phyloP scores from a whole-genome alignment of 2,888 invertebrate species.

The Phlogophora meticulosa region DNA sequence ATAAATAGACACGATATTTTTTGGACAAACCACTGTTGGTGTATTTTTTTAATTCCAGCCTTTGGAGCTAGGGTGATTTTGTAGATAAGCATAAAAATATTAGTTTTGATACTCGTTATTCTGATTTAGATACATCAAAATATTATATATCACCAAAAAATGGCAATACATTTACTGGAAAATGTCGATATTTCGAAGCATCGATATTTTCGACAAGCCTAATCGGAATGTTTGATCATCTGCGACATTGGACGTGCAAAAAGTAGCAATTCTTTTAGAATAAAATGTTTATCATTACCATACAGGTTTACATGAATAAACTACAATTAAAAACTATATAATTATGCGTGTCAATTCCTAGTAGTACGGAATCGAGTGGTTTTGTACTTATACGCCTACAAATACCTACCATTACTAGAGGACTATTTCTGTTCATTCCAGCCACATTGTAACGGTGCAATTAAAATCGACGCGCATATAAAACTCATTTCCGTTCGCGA shows the following conservation, averaged over 20 bases:
- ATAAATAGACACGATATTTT: too few species aligned
- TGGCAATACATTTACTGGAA: too few species aligned
- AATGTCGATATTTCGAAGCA: too few species aligned
- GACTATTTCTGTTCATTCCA: conserved; percentile 28
- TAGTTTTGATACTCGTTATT: too few species aligned
- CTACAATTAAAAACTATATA: conserved; percentile 50
- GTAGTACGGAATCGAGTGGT: conserved; percentile 15
- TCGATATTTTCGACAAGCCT: too few species aligned
- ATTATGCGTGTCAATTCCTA: conserved; percentile 17
- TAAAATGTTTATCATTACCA: conserved; percentile 38
- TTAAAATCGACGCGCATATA: conserved; percentile 46
- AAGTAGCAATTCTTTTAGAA: conserved; percentile 18
- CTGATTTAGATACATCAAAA: too few species aligned
- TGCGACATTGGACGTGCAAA: conserved; percentile 10
- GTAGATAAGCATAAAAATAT: too few species aligned
- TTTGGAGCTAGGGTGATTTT: too few species aligned
- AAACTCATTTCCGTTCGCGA: conserved; percentile 48
- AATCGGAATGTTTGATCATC: conserved; percentile 23
- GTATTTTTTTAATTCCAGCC: too few species aligned
- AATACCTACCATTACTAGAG: conserved; percentile 7
- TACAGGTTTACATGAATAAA: conserved; percentile 36
- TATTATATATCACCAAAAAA: too few species aligned
- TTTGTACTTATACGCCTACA: conserved; percentile 23
- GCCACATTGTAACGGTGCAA: conserved; percentile 32
- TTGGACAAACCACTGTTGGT: too few species aligned